Base-by-base conservation (phyloP, 1,140 invertebrate genomes). In the Achatina immaculata region DNA sequence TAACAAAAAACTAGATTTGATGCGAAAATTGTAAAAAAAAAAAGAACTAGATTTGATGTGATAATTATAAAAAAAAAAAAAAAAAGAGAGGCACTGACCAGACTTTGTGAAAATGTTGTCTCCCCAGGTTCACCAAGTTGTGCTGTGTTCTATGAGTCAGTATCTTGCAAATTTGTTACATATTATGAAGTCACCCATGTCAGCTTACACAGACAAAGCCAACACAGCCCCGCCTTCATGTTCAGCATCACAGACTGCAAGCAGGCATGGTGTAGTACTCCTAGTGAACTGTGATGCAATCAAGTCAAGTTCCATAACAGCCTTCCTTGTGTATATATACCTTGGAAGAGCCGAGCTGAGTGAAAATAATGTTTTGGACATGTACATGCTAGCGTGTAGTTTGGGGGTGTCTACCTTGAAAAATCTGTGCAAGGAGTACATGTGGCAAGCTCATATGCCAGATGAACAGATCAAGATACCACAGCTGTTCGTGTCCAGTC, bases 121-220 rank as follows among this genome's bases (percentile, higher is more conserved):
- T n/a, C 21, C 42, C 0, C 73, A 83, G 82, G 79, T 83, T 31
- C 82, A 83, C 48, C 80, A 83, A 40, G 79, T 73, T 42, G 75
- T 83, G 11, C 65, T 83, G 48, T 83, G 82, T 43, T 83, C 82
- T 24, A 58, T 80, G 65, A 83, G 82, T 40, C 73, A 76, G 74
- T 81, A 83, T 45, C 75, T 83, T 55, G 51, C 71, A 21, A 66
- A 51, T 43, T 58, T 81, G 48, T 62, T 83, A 36, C 68, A 58
- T 1, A 78, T 43, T 24, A 78, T 78, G 76, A 73, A 82, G 69
- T 40, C 81, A 78, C 62, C 71, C 51, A 0, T 62, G 31, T 42
- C 43, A 16, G 28, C 21, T 28, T 40, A 45, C 40, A 11, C 43
- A 11, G 71, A 48, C 14, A 40, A 38, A 19, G 6, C 42, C 6